phyloP scores from a whole-genome alignment of 2,888 invertebrate species.

The Oscheius sp. region DNA sequence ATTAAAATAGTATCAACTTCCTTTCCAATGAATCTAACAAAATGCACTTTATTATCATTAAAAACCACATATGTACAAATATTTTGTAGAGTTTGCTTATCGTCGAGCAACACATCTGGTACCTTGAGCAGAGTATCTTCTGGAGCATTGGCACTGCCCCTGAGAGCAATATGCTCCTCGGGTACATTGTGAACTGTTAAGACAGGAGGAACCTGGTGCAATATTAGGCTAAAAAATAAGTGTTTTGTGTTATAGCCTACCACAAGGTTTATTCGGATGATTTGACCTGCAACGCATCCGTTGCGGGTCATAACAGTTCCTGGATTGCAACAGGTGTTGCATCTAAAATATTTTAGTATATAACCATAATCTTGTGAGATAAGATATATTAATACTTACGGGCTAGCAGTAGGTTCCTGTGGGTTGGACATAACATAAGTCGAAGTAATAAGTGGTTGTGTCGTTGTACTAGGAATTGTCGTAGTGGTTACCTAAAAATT shows the following conservation, averaged over 20 bases:
- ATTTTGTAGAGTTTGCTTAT: not conserved
- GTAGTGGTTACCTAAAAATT: constrained; percentile 12
- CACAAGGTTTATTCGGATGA: constrained; percentile 46
- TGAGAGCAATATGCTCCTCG: constrained; percentile 36
- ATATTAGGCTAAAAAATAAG: constrained; percentile 15
- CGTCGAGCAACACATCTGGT: constrained; percentile 39
- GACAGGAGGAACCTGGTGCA: constrained; percentile 28
- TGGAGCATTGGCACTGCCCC: constrained; percentile 40
- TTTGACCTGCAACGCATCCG: constrained; percentile 30
- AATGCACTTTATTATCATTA: constrained; percentile 9
- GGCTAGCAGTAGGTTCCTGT: constrained; percentile 5
- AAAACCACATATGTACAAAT: constrained; percentile 4
- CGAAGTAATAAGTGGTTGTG: constrained; percentile 31
- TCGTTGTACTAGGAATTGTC: constrained; percentile 22
- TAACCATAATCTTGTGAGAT: not conserved
- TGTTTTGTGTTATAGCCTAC: too few species aligned
- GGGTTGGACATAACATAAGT: constrained; percentile 26
- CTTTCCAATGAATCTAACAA: not conserved
- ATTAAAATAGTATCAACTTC: not conserved
- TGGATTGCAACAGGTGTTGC: constrained; percentile 13
- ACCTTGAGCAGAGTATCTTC: constrained; percentile 47
- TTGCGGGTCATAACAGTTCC: constrained; percentile 1
- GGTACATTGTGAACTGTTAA: constrained; percentile 36
- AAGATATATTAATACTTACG: not conserved
- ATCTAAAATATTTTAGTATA: too few species aligned